These are phyloP conservation scores for Silvanus unidentatus DNA, from an alignment of 2,888 invertebrate species.

Conservation along the genomic window DNA sequence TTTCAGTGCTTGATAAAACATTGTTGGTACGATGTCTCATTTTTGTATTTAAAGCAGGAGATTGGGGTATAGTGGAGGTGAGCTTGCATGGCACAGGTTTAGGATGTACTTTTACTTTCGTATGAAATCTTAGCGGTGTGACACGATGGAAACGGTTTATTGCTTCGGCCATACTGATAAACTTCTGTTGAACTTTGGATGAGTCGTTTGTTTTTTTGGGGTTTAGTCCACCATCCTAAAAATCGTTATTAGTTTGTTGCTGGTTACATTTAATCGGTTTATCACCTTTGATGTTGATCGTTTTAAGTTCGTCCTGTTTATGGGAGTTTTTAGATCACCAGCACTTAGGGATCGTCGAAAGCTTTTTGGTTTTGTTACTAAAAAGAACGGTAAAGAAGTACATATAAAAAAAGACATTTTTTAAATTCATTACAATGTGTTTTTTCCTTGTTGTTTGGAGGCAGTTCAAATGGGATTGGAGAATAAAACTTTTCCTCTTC, in stretches of 20 bases:
- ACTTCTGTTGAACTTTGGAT: slow-evolving; percentile 32
- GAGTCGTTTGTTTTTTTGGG: too few relatives aligned
- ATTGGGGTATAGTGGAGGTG: slow-evolving; percentile 48
- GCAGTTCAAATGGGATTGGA: slow-evolving; percentile 4
- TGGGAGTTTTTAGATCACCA: slow-evolving; percentile 9
- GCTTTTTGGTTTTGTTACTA: too few relatives aligned
- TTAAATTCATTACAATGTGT: too few relatives aligned
- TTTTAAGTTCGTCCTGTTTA: too few relatives aligned
- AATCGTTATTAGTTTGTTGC: too few relatives aligned
- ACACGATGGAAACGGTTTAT: slow-evolving; percentile 49
- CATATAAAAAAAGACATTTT: too few relatives aligned
- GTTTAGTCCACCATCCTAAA: not conserved
- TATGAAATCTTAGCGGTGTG: slow-evolving; percentile 52
- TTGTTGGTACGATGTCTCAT: slow-evolving; percentile 47
- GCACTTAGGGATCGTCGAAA: slow-evolving; percentile 9
- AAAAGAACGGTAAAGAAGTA: too few relatives aligned
- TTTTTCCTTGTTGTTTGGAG: too few relatives aligned
- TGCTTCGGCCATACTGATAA: slow-evolving; percentile 51
- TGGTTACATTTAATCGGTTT: too few relatives aligned
- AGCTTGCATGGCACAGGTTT: not conserved
- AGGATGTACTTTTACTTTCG: slow-evolving; percentile 23
- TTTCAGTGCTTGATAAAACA: slow-evolving; percentile 54
- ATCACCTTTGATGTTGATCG: too few relatives aligned
- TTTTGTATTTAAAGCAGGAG: slow-evolving; percentile 47
- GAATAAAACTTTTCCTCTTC: not conserved